A percentile compares a stretch with the other conserved stretches of the same genome.
phyloP scores from a whole-genome alignment of 2,888 invertebrate species.

The Ctenicera cuprea region DNA sequence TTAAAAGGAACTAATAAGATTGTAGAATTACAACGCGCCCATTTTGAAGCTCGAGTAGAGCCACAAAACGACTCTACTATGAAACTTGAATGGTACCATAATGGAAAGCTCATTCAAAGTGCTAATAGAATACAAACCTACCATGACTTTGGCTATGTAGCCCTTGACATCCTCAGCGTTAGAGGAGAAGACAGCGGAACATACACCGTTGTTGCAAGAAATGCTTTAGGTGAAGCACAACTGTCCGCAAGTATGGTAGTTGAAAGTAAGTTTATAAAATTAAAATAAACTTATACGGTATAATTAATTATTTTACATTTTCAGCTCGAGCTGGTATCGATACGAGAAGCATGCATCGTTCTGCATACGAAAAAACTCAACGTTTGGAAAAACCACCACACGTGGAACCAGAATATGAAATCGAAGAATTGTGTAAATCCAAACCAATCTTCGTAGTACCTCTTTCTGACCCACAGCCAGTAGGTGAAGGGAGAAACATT shows the following conservation, averaged over 20 bases:
- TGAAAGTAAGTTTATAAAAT: conserved; percentile 82
- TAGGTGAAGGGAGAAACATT: conserved; percentile 92
- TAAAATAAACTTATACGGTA: neutral
- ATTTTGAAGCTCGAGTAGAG: conserved; percentile 95
- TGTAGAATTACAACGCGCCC: conserved; percentile 94
- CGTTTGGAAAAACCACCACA: conserved; percentile 90
- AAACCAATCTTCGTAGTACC: conserved; percentile 96
- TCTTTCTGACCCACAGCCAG: conserved; percentile 88
- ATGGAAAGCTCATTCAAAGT: conserved; percentile 91
- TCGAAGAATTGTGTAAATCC: conserved; percentile 94
- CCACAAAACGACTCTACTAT: conserved; percentile 96
- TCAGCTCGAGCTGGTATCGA: conserved; percentile 91
- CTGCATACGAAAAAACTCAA: conserved; percentile 90
- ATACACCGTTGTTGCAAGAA: conserved; percentile 95
- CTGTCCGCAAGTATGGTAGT: conserved; percentile 89
- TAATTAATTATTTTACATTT: conserved; percentile 56
- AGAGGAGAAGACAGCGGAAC: conserved; percentile 94
- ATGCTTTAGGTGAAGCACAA: conserved; percentile 92
- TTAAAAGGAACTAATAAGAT: conserved; percentile 95
- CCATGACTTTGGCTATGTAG: conserved; percentile 97
- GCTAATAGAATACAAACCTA: conserved; percentile 95
- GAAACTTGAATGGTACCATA: conserved; percentile 97
- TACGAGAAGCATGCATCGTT: conserved; percentile 92
- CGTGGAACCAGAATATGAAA: conserved; percentile 90
- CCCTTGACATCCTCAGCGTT: conserved; percentile 94